A percentile compares a stretch with the other conserved stretches of the same genome.
Evolutionary conservation across 2,797 vertebrate genomes (phyloP).

Genomic region (Paramormyrops hopkinsi): DNA sequence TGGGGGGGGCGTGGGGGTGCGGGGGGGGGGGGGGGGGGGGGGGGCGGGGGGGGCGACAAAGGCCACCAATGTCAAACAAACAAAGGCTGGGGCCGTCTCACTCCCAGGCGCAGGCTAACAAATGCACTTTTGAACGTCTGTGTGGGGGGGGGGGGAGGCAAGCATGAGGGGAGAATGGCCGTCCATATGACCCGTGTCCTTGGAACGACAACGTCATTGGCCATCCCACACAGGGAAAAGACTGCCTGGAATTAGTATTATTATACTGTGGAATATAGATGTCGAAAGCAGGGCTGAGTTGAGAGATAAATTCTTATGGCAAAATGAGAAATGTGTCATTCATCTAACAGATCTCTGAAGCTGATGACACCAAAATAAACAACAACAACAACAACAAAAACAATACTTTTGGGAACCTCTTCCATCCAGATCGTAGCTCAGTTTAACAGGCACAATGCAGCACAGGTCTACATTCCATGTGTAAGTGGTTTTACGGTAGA

Average conservation of each 20-base stretch:
- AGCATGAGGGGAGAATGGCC: background rate
- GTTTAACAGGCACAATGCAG: background rate
- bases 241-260: conserved; percentile 55
- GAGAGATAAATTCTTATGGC: background rate
- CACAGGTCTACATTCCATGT: background rate
- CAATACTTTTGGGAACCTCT: background rate
- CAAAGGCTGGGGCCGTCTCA: conserved; percentile 62
- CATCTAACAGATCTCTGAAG: background rate
- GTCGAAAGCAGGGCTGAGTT: background rate
- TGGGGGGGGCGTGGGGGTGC: no score
- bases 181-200: background rate
- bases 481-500: background rate
- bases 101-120: conserved; percentile 31
- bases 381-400: background rate
- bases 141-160: conserved; percentile 25
- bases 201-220: background rate
- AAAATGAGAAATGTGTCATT: background rate
- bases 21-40: no score
- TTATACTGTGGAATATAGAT: conserved; percentile 47
- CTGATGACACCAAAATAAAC: background rate
- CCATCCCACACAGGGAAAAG: conserved; percentile 39
- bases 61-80: conserved; percentile 70
- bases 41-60: conserved; percentile 58
- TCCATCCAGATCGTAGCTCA: background rate
- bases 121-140: conserved; percentile 42